Conservation (phyloP, 2,113 vertebrate species). For the Hiodon alosoides region DNA sequence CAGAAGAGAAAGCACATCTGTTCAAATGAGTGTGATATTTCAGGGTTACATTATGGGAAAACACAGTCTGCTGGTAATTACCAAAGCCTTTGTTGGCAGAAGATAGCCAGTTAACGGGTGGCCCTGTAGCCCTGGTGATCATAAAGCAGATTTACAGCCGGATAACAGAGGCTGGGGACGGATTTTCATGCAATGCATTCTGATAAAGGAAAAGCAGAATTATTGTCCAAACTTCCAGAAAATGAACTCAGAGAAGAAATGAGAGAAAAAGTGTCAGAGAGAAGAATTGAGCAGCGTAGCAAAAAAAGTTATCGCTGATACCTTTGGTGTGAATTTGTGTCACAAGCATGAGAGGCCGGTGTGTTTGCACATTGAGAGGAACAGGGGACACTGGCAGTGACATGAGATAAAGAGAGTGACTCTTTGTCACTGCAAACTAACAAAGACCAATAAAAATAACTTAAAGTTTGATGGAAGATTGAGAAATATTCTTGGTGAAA, state of each 20-base stretch:
- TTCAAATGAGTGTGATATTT: constrained; percentile 54
- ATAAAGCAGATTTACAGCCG: constrained; percentile 68
- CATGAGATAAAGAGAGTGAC: constrained; percentile 43
- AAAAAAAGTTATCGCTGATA: background rate
- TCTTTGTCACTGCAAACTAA: constrained; percentile 63
- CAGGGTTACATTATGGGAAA: constrained; percentile 49
- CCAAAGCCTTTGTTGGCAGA: constrained; percentile 59
- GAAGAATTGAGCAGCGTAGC: background rate
- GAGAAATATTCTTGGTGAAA: background rate
- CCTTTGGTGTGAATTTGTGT: background rate
- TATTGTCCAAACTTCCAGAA: background rate
- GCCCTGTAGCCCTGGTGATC: constrained; percentile 54
- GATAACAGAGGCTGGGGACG: constrained; percentile 38
- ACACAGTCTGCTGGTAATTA: constrained; percentile 58
- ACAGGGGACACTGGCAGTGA: background rate
- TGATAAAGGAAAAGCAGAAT: background rate
- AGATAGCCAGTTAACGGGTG: constrained; percentile 60
- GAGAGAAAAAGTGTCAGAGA: background rate
- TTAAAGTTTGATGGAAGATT: constrained; percentile 55
- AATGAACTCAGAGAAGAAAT: background rate
- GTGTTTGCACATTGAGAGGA: background rate
- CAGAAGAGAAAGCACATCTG: constrained; percentile 18
- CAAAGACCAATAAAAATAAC: constrained; percentile 44
- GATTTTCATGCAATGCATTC: background rate
- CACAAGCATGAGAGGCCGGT: background rate